A percentile compares a stretch with the other conserved stretches of the same genome.
Evolutionary conservation across 2,888 invertebrate species (phyloP).

Genomic region (Melitaea athalia): DNA sequence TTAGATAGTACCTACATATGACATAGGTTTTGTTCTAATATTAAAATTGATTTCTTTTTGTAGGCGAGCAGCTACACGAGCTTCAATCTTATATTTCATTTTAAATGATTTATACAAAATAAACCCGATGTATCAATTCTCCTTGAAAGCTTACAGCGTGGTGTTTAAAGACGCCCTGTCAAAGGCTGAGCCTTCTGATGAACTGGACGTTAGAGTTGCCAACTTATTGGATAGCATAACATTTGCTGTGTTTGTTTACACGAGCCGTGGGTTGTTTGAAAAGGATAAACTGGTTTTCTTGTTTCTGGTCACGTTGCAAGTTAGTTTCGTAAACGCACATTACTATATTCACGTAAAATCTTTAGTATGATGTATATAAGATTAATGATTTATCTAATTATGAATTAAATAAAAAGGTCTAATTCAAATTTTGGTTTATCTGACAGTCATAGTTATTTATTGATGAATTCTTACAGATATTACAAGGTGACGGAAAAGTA

Average conservation of each 20-base stretch:
- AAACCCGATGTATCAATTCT: conserved; percentile 97
- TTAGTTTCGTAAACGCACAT: conserved; percentile 48
- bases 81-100: conserved; percentile 95
- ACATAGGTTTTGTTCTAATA: neutral
- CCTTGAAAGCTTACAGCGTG: conserved; percentile 95
- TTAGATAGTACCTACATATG: too few species aligned
- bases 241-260: conserved; percentile 92
- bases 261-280: conserved; percentile 94
- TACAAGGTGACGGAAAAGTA: conserved; percentile 84
- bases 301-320: conserved; percentile 92
- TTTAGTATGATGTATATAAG: too few species aligned
- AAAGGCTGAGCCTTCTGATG: conserved; percentile 86
- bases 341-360: neutral
- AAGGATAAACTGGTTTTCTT: conserved; percentile 95
- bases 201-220: conserved; percentile 86
- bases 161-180: conserved; percentile 94
- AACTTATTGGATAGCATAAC: conserved; percentile 94
- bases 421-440: too few species aligned
- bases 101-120: conserved; percentile 95
- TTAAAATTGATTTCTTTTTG: neutral
- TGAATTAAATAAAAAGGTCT: neutral
- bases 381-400: neutral
- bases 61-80: conserved; percentile 90
- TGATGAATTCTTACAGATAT: conserved; percentile 49
- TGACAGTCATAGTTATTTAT: neutral